Percentiles rank a stretch among this genome's conserved stretches.
Conservation (phyloP, 2,888 invertebrate genomes). For the Ligdia adustata region DNA sequence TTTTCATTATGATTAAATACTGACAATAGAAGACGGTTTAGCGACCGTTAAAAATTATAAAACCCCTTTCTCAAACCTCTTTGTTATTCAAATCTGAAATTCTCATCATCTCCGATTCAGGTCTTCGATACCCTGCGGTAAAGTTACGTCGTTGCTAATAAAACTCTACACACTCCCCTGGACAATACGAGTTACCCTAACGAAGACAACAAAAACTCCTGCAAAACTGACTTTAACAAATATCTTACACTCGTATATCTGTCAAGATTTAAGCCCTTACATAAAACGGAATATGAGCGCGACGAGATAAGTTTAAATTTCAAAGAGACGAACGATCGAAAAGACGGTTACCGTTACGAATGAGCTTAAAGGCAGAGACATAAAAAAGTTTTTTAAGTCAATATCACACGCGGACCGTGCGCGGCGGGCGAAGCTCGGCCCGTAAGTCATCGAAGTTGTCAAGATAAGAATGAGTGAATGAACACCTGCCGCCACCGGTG, state of each 20-base stretch:
- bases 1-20: too few species aligned
- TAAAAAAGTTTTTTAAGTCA: constrained; percentile 69
- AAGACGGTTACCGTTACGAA: constrained; percentile 80
- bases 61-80: constrained; percentile 43
- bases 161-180: constrained; percentile 32
- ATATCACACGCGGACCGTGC: constrained; percentile 66
- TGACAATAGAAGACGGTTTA: too few species aligned
- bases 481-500: constrained; percentile 81
- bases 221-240: constrained; percentile 37
- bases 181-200: constrained; percentile 27
- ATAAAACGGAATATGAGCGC: constrained; percentile 58
- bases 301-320: constrained; percentile 70
- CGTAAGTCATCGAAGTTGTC: constrained; percentile 83
- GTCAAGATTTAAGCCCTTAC: constrained; percentile 62
- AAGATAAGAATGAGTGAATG: constrained; percentile 82
- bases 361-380: constrained; percentile 74
- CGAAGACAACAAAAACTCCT: constrained; percentile 34
- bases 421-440: constrained; percentile 53
- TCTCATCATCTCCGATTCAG: constrained; percentile 43
- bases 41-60: constrained; percentile 38
- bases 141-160: constrained; percentile 49
- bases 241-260: constrained; percentile 55
- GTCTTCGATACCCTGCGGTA: constrained; percentile 43
- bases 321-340: constrained; percentile 66
- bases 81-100: constrained; percentile 52